Base-by-base conservation (phyloP, 2,797 vertebrate species). In the Serranus cabrilla region DNA sequence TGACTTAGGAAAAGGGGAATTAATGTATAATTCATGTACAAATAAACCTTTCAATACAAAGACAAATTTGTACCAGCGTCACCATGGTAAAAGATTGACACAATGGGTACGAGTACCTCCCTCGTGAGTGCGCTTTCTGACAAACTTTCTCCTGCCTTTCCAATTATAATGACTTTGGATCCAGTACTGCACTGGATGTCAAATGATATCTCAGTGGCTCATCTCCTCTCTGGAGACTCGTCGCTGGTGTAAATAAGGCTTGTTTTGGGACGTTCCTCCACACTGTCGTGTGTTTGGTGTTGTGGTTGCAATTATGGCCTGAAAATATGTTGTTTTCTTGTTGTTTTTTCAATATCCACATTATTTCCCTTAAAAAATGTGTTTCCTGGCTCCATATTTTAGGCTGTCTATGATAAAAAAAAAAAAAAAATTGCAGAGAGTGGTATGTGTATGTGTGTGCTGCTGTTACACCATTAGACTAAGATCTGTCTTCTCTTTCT, bases 121-220 rank as follows among this genome's bases (percentile, higher is more conserved):
- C 84, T 87, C 18, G 23, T 81, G 84, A 80, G 71, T 78, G 65
- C 18, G 37, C 70, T 77, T 80, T 76, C 73, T 80, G 81, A 90
- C 82, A 92, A 91, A 91, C 81, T 88, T 88, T 84, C 74, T 74
- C 76, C 79, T 83, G 83, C 76, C 55, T 87, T 71, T 89, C 86
- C 90, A 91, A 85, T 91, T 91, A 92, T 92, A 93, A 91, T 92
- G 91, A 92, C 86, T 92, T 91, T 81, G 84, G 83, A 91, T 91
- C 74, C 87, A 78, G 71, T 52, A 3, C 61, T 79, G 87, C 81
- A 64, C 76, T 78, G 75, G 78, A 86, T 92, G 90, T 89, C 84
- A 89, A 72, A 78, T 80, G 75, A 91, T 89, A 82, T 87, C 78
- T 88, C 80, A 16, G 82, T 64, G 85, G 80, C 84, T 88, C 61